These are phyloP conservation scores for Paelopatides confundens DNA, from an alignment of 53 echinoderm and acorn worm genomes.

Conservation along the genomic window DNA sequence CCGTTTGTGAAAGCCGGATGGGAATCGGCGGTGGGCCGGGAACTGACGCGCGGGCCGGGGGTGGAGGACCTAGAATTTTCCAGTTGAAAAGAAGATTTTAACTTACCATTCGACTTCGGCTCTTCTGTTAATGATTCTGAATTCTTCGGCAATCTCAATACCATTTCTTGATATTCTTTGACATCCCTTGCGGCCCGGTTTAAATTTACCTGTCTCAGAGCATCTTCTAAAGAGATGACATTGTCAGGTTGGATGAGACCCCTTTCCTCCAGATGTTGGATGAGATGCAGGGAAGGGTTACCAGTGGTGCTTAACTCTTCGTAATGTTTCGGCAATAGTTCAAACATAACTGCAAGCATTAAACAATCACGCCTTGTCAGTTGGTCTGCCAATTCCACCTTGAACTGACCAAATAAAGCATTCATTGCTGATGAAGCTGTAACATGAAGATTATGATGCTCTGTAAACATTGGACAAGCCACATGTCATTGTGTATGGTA, in stretches of 20 bases:
- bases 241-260: background rate
- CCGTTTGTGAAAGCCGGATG: no score
- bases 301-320: background rate
- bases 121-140: background rate
- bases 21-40: no score
- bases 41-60: no score
- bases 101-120: background rate
- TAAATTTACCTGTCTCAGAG: background rate
- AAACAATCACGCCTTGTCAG: background rate
- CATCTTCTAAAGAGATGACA: background rate
- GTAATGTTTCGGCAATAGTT: background rate
- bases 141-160: background rate
- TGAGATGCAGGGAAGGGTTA: background rate
- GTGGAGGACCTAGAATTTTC: no score
- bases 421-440: background rate
- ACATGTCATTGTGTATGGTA: no score
- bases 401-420: constrained; percentile 13
- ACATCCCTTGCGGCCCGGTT: background rate
- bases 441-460: no score
- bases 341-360: background rate
- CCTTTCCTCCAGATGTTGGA: background rate
- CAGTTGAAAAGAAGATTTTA: no score
- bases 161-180: background rate
- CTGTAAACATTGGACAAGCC: no score
- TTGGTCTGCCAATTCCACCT: background rate